A percentile compares a stretch with the other conserved stretches of the same genome.
Conservation (phyloP, 2,888 invertebrate genomes). For the Athrips mouffetella region DNA sequence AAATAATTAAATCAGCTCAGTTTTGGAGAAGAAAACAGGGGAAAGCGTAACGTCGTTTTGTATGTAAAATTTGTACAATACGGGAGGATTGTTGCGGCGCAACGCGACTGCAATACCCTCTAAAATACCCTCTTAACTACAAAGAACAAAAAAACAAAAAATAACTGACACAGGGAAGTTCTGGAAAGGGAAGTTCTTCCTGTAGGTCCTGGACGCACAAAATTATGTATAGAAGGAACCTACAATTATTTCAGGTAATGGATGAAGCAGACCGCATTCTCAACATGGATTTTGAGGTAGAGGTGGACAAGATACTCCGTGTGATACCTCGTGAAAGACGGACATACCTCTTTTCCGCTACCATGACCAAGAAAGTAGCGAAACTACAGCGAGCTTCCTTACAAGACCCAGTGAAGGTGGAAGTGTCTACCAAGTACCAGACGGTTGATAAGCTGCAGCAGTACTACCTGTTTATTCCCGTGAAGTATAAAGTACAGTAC, state of each 20-base stretch:
- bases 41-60: no score
- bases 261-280: constrained; percentile 99
- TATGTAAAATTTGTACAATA: no score
- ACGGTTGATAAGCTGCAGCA: constrained; percentile 98
- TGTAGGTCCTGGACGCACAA: no score
- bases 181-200: no score
- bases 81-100: no score
- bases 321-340: constrained; percentile 93
- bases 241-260: constrained; percentile 84
- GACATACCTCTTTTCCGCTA: constrained; percentile 98
- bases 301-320: constrained; percentile 95
- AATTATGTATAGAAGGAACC: no score
- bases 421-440: constrained; percentile 97
- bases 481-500: constrained; percentile 91
- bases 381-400: constrained; percentile 97
- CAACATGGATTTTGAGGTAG: constrained; percentile 99
- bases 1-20: no score
- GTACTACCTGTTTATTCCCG: constrained; percentile 96
- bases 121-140: no score
- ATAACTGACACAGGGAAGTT: no score
- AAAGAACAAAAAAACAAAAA: no score
- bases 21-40: no score
- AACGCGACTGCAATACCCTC: no score
- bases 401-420: constrained; percentile 95
- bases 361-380: constrained; percentile 98